Evolutionary conservation across 2,888 invertebrate genomes (phyloP).

Genomic region (Synergus umbraculus): DNA sequence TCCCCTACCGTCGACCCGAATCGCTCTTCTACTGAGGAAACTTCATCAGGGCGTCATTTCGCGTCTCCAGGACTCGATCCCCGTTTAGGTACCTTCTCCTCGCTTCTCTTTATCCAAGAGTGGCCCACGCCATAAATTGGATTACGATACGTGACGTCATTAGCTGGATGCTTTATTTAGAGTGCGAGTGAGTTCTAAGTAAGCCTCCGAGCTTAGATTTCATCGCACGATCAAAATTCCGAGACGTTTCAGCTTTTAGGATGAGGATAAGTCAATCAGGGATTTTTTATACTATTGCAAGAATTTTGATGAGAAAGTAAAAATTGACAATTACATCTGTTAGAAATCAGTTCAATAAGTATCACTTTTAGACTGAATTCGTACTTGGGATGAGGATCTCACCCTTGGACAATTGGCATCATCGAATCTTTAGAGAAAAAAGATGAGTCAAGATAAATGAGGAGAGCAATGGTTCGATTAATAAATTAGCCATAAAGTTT

Average conservation of each 20-base stretch:
- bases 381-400: neutral
- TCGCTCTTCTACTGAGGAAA: conserved; percentile 68
- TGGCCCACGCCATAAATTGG: conserved; percentile 72
- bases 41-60: conserved; percentile 76
- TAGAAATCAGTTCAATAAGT: neutral
- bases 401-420: neutral
- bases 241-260: neutral
- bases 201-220: neutral
- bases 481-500: conserved; percentile 73
- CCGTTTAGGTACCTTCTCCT: conserved; percentile 54
- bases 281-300: neutral
- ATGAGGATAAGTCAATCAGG: conserved; percentile 7
- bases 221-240: neutral
- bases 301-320: no score
- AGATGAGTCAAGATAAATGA: neutral
- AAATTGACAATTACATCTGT: neutral
- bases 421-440: neutral
- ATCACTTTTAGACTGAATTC: neutral
- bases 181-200: conserved; percentile 32
- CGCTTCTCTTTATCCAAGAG: conserved; percentile 53
- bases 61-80: conserved; percentile 68
- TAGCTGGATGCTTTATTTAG: conserved; percentile 73
- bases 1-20: conserved; percentile 60
- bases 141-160: conserved; percentile 77
- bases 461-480: conserved; percentile 61